Evolutionary conservation across 2,888 invertebrate species (phyloP).

Genomic region (Zygaena filipendulae): DNA sequence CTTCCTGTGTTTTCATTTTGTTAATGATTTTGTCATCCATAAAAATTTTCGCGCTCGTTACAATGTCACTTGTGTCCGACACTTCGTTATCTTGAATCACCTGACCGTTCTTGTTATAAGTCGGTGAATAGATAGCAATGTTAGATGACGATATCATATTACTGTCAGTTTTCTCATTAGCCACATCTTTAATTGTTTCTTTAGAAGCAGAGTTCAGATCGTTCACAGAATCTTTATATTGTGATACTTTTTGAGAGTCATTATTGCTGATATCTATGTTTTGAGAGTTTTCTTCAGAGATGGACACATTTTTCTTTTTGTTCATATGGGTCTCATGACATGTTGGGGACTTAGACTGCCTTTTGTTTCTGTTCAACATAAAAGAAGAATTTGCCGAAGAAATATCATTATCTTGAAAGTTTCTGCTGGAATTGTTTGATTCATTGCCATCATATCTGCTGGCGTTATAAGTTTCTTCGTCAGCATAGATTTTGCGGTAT

Average conservation of each 20-base stretch:
- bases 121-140: too few relatives aligned
- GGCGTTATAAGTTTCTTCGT: conserved; percentile 11
- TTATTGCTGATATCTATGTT: conserved; percentile 21
- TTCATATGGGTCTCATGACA: conserved; percentile 34
- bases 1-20: conserved; percentile 52
- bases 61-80: conserved; percentile 47
- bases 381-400: conserved; percentile 12
- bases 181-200: conserved; percentile 15
- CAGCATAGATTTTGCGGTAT: conserved; percentile 22
- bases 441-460: conserved; percentile 7
- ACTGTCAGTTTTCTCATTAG: conserved; percentile 19
- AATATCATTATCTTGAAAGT: conserved; percentile 15
- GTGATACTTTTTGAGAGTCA: conserved; percentile 21
- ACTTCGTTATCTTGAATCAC: conserved; percentile 59
- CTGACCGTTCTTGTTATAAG: conserved; percentile 45
- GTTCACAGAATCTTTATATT: conserved; percentile 16
- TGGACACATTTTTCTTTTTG: conserved; percentile 33
- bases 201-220: conserved; percentile 8
- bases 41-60: conserved; percentile 57
- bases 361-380: conserved; percentile 27
- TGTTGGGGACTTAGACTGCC: conserved; percentile 48
- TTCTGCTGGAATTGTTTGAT: conserved; percentile 13
- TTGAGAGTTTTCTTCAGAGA: conserved; percentile 18
- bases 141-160: conserved; percentile 37
- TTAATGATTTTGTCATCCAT: conserved; percentile 54